These are phyloP conservation scores for Drosophila erecta DNA, from an alignment of 1,140 invertebrate genomes.

Conservation along the genomic window DNA sequence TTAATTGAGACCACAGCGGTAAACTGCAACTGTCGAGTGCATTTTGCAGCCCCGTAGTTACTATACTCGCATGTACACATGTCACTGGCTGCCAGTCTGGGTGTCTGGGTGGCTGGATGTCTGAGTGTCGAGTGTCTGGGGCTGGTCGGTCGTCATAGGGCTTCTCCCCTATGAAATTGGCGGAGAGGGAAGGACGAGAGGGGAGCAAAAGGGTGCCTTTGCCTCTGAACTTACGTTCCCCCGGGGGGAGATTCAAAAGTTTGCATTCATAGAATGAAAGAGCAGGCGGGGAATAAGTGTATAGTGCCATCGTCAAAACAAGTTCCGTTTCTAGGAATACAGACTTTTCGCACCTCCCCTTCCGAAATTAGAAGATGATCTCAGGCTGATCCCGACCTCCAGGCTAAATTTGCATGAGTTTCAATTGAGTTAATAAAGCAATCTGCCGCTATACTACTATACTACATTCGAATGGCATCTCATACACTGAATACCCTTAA, in stretches of 20 bases:
- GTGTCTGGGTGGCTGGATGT: constrained; percentile 1
- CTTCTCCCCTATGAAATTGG: constrained; percentile 17
- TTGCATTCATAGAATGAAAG: no score
- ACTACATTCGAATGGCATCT: constrained; percentile 3
- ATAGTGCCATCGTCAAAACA: no score
- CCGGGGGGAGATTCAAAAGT: background rate
- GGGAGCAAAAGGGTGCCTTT: background rate
- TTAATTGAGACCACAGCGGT: constrained; percentile 50
- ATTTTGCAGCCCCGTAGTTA: constrained; percentile 2
- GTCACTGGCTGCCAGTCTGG: constrained; percentile 13
- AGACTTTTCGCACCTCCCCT: background rate
- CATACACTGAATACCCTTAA: constrained; percentile 17
- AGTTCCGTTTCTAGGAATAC: background rate
- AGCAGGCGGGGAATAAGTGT: no score
- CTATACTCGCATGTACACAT: background rate
- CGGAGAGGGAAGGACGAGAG: background rate
- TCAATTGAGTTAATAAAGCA: constrained; percentile 30
- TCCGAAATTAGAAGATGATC: constrained; percentile 6
- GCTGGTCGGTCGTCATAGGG: constrained; percentile 20
- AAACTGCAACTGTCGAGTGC: constrained; percentile 9
- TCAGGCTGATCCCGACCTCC: background rate
- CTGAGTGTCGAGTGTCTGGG: background rate
- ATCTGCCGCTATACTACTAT: background rate
- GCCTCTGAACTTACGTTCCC: constrained; percentile 1
- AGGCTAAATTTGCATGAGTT: constrained; percentile 32